phyloP scores from a whole-genome alignment of 1,140 invertebrate species.

The Potamilus streckersoni region DNA sequence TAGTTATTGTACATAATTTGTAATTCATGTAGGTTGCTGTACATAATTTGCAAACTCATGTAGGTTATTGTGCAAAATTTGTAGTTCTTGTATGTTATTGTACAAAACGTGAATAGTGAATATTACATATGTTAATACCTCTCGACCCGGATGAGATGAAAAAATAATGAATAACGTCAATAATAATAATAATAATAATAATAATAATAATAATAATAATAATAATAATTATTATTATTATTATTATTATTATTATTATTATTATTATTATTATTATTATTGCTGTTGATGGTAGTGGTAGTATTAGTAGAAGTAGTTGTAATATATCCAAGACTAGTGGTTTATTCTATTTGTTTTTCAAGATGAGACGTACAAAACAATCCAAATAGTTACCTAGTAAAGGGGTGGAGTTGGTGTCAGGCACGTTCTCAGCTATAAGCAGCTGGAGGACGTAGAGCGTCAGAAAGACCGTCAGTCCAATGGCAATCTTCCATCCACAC shows the following conservation, averaged over 20 bases:
- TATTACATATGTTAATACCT: no score
- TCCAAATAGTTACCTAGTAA: conserved; percentile 55
- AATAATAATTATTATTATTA: no score
- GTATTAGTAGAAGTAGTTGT: background rate
- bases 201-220: no score
- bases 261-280: conserved; percentile 2
- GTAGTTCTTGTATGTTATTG: no score
- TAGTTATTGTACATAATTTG: no score
- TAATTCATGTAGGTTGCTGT: no score
- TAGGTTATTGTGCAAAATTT: no score
- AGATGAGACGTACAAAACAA: background rate
- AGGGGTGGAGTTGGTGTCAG: conserved; percentile 66
- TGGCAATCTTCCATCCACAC: conserved; percentile 64
- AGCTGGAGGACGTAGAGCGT: conserved; percentile 66
- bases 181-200: background rate
- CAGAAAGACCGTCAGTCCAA: conserved; percentile 66
- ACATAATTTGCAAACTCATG: no score
- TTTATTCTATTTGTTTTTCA: background rate
- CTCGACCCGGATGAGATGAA: no score
- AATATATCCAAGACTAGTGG: background rate
- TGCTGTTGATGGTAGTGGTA: background rate
- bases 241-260: no score
- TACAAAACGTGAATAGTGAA: no score
- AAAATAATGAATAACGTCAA: no score
- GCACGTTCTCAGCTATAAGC: conserved; percentile 66